Conservation (phyloP, 2,797 vertebrate genomes). For the Acropternis orthonyx region DNA sequence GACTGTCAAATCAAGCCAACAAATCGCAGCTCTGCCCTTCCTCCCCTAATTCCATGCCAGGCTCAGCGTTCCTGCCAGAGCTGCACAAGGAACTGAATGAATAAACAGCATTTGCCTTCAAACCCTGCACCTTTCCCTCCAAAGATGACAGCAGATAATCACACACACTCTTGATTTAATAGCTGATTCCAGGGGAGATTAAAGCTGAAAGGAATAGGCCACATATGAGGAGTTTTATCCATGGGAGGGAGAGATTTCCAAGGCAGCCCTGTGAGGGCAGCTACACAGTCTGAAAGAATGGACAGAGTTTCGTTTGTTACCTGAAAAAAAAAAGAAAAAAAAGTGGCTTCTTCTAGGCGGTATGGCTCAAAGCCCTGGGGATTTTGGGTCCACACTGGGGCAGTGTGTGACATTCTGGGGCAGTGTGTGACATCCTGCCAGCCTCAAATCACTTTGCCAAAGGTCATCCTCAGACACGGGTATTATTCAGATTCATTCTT, state of each 20-base stretch:
- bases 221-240: background rate
- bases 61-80: background rate
- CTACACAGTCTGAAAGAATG: background rate
- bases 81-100: conserved; percentile 10
- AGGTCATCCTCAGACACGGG: background rate
- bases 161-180: background rate
- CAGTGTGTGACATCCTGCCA: background rate
- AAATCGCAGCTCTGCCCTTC: conserved; percentile 17
- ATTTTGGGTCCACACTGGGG: background rate
- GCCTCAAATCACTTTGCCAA: background rate
- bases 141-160: conserved; percentile 33
- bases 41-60: background rate
- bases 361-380: background rate
- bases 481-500: background rate
- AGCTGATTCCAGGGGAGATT: conserved; percentile 13
- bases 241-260: background rate
- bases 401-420: background rate
- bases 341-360: background rate
- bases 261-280: background rate
- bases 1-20: conserved; percentile 41
- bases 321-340: background rate
- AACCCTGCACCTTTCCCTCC: background rate
- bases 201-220: background rate
- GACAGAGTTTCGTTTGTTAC: background rate
- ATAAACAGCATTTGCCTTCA: conserved; percentile 20